Conservation (phyloP, 2,113 vertebrate species). For the Austrofundulus limnaeus region DNA sequence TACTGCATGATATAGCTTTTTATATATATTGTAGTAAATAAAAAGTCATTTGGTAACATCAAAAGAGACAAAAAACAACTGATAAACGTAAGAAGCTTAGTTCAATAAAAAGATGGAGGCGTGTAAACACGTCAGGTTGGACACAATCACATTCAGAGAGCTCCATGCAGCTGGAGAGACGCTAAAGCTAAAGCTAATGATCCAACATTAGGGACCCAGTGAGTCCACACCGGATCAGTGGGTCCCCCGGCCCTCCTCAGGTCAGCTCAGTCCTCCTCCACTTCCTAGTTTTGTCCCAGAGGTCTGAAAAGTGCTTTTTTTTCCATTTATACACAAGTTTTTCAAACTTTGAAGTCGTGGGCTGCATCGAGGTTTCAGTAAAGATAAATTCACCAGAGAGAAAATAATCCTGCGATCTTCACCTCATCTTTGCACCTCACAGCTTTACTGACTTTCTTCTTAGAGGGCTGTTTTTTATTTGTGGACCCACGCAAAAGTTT, state of each 20-base stretch:
- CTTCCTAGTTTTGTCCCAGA: slow-evolving; percentile 18
- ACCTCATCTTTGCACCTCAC: not conserved
- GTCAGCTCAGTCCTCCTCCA: slow-evolving; percentile 24
- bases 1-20: slow-evolving; percentile 77
- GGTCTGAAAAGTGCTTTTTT: slow-evolving; percentile 55
- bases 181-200: slow-evolving; percentile 75
- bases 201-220: slow-evolving; percentile 60
- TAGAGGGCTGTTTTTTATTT: no score
- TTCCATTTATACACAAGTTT: slow-evolving; percentile 38
- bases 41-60: slow-evolving; percentile 77
- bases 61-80: slow-evolving; percentile 54
- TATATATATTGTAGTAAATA: slow-evolving; percentile 70
- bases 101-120: slow-evolving; percentile 70
- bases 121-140: slow-evolving; percentile 76
- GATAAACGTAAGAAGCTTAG: slow-evolving; percentile 74
- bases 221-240: slow-evolving; percentile 48
- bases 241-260: slow-evolving; percentile 45
- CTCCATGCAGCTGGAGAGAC: slow-evolving; percentile 66
- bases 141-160: slow-evolving; percentile 78
- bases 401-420: slow-evolving; percentile 16
- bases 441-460: not conserved
- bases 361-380: slow-evolving; percentile 28
- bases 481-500: no score
- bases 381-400: slow-evolving; percentile 12
- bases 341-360: slow-evolving; percentile 22